A percentile compares a stretch with the other conserved stretches of the same genome.
phyloP scores from a whole-genome alignment of 2,113 vertebrate genomes.

The Megaceryle torquata region DNA sequence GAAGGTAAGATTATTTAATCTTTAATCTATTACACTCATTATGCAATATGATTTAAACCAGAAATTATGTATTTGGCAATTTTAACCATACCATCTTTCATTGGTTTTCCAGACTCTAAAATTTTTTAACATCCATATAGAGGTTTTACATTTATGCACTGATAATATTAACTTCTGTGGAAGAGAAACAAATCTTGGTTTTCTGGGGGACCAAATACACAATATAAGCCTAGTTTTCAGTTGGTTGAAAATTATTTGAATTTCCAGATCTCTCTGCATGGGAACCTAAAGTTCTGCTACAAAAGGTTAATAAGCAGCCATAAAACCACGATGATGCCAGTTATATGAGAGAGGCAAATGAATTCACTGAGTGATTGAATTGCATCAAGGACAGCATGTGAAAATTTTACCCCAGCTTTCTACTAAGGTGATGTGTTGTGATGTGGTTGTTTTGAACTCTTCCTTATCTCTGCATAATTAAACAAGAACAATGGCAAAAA shows the following conservation, averaged over 20 bases:
- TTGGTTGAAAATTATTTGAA: not conserved
- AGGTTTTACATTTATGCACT: not conserved
- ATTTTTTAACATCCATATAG: rapidly evolving
- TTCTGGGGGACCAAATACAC: not conserved
- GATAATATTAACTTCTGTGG: not conserved
- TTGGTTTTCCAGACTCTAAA: not conserved
- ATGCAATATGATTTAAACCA: not conserved
- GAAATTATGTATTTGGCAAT: not conserved
- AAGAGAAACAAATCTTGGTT: not conserved
- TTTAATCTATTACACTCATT: not conserved
- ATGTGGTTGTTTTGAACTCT: too few relatives aligned
- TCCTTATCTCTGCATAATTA: too few relatives aligned
- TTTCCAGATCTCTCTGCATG: not conserved
- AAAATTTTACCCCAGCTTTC: not conserved
- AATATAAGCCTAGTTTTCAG: not conserved
- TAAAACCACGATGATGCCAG: not conserved
- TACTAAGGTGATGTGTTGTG: not conserved
- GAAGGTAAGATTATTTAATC: not conserved
- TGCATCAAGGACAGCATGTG: not conserved
- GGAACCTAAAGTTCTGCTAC: not conserved
- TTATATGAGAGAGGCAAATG: not conserved
- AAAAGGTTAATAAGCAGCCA: not conserved
- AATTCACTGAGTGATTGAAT: not conserved
- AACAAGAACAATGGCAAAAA: too few relatives aligned
- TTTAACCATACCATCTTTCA: not conserved